Evolutionary conservation across 2,113 vertebrate genomes (phyloP).

Genomic region (Proteles cristata): DNA sequence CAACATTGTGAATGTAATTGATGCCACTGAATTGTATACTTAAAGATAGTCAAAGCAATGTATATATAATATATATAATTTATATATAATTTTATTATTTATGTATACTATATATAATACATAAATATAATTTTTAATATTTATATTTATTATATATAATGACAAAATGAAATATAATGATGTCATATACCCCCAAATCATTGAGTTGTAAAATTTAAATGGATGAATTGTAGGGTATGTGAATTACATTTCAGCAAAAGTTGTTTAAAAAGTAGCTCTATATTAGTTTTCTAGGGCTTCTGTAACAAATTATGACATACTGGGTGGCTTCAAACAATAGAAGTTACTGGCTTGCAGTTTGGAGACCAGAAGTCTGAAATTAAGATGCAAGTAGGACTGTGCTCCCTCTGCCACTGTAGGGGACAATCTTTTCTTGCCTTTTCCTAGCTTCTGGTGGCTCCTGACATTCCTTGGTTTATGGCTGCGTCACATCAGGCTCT

Average conservation of each 20-base stretch:
- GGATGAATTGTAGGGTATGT: neutral
- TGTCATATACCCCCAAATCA: neutral
- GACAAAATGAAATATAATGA: neutral
- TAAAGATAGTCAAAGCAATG: neutral
- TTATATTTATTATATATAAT: neutral
- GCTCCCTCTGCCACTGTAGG: neutral
- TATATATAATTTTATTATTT: too few species aligned
- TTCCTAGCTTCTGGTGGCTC: neutral
- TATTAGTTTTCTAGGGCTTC: neutral
- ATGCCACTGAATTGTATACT: neutral
- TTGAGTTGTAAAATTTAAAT: neutral
- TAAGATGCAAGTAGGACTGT: neutral
- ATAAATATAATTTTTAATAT: neutral
- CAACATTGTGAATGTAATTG: neutral
- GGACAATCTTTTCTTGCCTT: neutral
- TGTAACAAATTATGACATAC: neutral
- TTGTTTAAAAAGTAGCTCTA: neutral
- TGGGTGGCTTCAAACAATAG: neutral
- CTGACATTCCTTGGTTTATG: neutral
- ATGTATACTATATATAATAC: neutral
- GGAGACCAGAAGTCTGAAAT: neutral
- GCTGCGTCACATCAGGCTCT: neutral
- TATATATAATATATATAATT: neutral
- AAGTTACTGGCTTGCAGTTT: neutral
- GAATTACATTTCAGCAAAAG: neutral